Evolutionary conservation across 1,140 invertebrate species (phyloP).

Genomic region (Latrodectus geometricus): DNA sequence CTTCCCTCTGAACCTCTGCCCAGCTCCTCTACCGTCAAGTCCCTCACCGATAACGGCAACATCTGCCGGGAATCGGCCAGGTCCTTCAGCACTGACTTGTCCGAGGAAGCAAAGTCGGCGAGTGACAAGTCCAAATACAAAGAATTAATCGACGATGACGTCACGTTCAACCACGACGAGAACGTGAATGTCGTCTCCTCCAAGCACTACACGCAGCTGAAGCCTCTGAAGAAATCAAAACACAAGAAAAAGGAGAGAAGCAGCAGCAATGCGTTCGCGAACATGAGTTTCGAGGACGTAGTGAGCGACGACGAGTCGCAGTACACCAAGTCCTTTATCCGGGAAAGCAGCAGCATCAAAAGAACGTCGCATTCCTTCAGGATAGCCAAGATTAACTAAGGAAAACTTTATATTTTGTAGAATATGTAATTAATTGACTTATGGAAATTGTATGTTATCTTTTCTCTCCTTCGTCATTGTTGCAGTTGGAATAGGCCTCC

Average conservation of each 20-base stretch:
- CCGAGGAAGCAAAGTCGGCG: slow-evolving; percentile 42
- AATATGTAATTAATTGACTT: slow-evolving; percentile 54
- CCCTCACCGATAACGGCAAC: slow-evolving; percentile 46
- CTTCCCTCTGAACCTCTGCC: slow-evolving; percentile 3
- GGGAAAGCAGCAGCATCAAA: slow-evolving; percentile 45
- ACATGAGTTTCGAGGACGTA: slow-evolving; percentile 85
- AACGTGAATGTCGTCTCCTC: slow-evolving; percentile 54
- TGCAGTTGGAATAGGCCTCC: slow-evolving; percentile 41
- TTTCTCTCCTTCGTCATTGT: slow-evolving; percentile 32
- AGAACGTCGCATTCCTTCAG: slow-evolving; percentile 59
- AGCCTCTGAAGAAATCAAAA: slow-evolving; percentile 62
- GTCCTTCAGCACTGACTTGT: slow-evolving; percentile 46
- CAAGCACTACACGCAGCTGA: slow-evolving; percentile 55
- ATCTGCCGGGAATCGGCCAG: slow-evolving; percentile 50
- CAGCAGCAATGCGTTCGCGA: slow-evolving; percentile 75
- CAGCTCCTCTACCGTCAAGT: background rate
- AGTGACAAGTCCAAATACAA: slow-evolving; percentile 48
- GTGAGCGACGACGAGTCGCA: slow-evolving; percentile 76
- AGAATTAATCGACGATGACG: slow-evolving; percentile 47
- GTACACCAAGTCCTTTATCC: slow-evolving; percentile 43
- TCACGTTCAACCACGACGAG: slow-evolving; percentile 35
- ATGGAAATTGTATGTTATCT: slow-evolving; percentile 32
- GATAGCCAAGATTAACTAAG: slow-evolving; percentile 55
- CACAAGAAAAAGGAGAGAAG: slow-evolving; percentile 63
- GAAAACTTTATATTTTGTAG: slow-evolving; percentile 49